Percentiles rank a stretch among this genome's conserved stretches.
phyloP scores from a whole-genome alignment of 2,113 vertebrate species.

The Cairina moschata region DNA sequence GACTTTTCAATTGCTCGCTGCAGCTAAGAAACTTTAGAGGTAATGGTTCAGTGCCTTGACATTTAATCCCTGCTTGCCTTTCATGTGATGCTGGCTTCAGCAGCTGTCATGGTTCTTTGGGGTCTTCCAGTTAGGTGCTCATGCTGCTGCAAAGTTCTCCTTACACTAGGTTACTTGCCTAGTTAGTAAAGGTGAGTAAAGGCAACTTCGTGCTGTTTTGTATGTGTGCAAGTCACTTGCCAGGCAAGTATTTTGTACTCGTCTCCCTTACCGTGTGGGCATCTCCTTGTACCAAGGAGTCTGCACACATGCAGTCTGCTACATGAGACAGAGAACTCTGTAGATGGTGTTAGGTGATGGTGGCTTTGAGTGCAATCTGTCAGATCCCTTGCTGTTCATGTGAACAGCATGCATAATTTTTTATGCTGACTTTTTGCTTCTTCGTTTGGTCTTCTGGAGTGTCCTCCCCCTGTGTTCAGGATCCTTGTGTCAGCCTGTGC shows the following conservation, averaged over 20 bases:
- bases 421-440: neutral
- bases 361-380: neutral
- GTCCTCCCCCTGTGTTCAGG: neutral
- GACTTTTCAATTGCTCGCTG: neutral
- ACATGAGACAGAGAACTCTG: too few species aligned
- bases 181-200: neutral
- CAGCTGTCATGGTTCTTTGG: neutral
- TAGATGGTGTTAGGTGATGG: neutral
- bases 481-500: neutral
- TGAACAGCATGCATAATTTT: neutral
- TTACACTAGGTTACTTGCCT: neutral
- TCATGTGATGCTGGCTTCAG: neutral
- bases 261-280: neutral
- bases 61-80: rapidly evolving
- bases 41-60: rapidly evolving
- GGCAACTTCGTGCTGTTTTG: neutral
- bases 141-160: rapidly evolving
- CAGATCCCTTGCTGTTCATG: neutral
- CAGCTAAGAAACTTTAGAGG: neutral
- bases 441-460: neutral
- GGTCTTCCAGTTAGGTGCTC: neutral
- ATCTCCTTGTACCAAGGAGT: rapidly evolving
- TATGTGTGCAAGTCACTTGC: neutral
- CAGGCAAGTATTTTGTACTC: neutral
- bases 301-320: neutral